Evolutionary conservation across 2,113 vertebrate species (phyloP), one percentile per base, ranked within the genome.

Genomic region (Triplophysa dalaica): DNA sequence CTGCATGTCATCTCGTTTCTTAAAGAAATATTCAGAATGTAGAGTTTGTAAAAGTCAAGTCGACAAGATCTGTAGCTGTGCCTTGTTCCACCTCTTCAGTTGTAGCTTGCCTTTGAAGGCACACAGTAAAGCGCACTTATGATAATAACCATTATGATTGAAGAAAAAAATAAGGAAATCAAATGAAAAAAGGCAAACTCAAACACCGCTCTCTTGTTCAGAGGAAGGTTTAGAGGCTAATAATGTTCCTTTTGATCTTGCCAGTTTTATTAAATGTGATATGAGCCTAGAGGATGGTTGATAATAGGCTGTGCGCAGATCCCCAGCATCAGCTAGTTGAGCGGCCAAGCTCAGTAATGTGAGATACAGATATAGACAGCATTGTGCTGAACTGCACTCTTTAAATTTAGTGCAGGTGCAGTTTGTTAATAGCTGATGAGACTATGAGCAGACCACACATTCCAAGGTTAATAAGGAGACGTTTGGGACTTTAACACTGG

Each of bases 291-390:
- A 48, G 58, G 82, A 65, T 29, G 52, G 22, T 33, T 38, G 85
- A 26, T 82, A 83, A 86, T 87, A 84, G 87, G 50, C 88, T 87
- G 84, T 83, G 85, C 81, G 69, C 82, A 84, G 85, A 87, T 83
- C 81, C 81, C 79, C 79, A 81, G 48, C 89, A 90, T 92, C 89
- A 91, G 92, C 89, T 88, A 76, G 84, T 91, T 93, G 86, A 89
- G 82, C 77, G 80, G 88, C 82, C 21, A 85, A 81, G 87, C 84
- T 78, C 83, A 87, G 90, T 89, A 92, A 92, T 83, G 52, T 87
- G 91, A 92, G 89, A 90, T 67, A 83, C 79, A 78, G n/a, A n/a
- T 38, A 86, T 75, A 84, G 70, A 62, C 86, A 86, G 85, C 88
- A 86, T 75, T 90, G 88, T 90, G 83, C 90, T 84, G 76, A 79